These are phyloP conservation scores for Agelaius phoeniceus DNA, from an alignment of 2,113 vertebrate species.

Conservation along the genomic window DNA sequence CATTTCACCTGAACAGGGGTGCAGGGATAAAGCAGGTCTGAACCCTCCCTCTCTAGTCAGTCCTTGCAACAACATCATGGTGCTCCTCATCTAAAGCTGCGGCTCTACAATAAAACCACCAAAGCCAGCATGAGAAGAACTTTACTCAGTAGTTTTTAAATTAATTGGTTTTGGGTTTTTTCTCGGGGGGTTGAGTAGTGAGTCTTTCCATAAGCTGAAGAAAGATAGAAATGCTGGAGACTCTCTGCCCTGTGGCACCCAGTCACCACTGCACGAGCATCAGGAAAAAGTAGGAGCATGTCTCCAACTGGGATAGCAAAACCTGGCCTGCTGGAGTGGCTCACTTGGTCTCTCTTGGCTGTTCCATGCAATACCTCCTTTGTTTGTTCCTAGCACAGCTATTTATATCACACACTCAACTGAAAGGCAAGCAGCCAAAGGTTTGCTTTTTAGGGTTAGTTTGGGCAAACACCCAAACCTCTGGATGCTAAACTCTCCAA, in stretches of 20 bases:
- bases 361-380: conserved; percentile 35
- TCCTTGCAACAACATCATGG: rapidly evolving
- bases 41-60: not conserved
- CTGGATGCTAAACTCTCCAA: conserved; percentile 58
- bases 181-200: rapidly evolving
- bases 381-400: conserved; percentile 50
- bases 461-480: conserved; percentile 67
- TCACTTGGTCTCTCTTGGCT: conserved; percentile 7
- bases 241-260: not conserved
- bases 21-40: not conserved
- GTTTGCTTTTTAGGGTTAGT: conserved; percentile 60
- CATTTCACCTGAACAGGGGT: not conserved
- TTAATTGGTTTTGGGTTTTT: not conserved
- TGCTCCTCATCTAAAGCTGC: not conserved
- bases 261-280: no score
- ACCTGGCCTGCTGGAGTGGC: not conserved
- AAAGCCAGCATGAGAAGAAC: not conserved
- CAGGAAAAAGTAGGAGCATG: rapidly evolving
- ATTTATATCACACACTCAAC: conserved; percentile 56
- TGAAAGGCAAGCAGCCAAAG: conserved; percentile 51
- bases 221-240: not conserved
- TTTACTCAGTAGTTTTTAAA: not conserved
- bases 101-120: not conserved
- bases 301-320: not conserved
- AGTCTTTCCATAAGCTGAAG: not conserved